These are phyloP conservation scores for Acromyrmex charruanus DNA, from an alignment of 1,140 invertebrate genomes.

Conservation along the genomic window DNA sequence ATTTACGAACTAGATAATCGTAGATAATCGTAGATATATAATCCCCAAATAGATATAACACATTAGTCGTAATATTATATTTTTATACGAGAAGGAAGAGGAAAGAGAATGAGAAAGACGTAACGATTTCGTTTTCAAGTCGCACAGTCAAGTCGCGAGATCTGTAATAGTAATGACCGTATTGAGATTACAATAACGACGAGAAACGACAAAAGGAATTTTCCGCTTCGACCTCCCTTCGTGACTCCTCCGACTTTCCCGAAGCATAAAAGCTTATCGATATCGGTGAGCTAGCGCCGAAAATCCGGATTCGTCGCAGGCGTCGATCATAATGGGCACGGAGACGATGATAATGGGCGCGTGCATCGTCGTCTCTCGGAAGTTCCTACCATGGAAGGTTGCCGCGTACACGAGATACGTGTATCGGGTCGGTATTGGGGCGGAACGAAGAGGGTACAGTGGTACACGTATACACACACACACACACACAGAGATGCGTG, in stretches of 20 bases:
- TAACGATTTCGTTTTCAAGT: neutral
- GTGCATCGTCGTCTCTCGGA: constrained; percentile 67
- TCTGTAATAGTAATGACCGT: neutral
- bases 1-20: neutral
- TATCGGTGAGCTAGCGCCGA: constrained; percentile 57
- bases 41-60: neutral
- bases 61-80: neutral
- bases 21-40: neutral
- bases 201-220: neutral
- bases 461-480: no score
- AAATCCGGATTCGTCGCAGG: constrained; percentile 67
- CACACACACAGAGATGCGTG: no score
- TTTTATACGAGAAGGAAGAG: neutral
- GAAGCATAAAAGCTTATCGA: constrained; percentile 50
- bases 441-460: constrained; percentile 63
- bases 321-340: constrained; percentile 68
- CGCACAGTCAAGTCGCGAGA: neutral
- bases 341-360: constrained; percentile 68
- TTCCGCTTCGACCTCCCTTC: neutral
- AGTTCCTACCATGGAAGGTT: constrained; percentile 53
- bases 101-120: neutral
- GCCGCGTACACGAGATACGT: neutral
- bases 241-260: neutral
- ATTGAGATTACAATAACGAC: constrained; percentile 23
- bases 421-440: constrained; percentile 70